A percentile compares a stretch with the other conserved stretches of the same genome.
These are phyloP conservation scores for Melanotaenia trifasciata DNA, from an alignment of 2,797 vertebrate genomes.

Conservation along the genomic window DNA sequence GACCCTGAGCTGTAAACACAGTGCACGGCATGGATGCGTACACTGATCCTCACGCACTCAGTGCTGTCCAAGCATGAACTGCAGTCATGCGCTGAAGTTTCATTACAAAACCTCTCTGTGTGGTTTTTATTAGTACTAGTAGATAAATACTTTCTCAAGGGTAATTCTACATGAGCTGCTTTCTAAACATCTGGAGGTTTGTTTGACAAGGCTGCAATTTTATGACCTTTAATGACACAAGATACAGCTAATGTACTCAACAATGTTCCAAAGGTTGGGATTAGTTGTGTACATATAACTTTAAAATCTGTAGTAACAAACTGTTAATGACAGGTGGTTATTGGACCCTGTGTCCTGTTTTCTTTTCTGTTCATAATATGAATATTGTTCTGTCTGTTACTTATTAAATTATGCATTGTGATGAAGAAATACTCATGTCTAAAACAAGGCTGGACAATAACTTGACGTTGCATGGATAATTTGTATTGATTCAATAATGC, in stretches of 20 bases:
- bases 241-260: background rate
- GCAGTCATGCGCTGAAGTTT: constrained; percentile 17
- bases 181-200: constrained; percentile 2
- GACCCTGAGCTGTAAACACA: constrained; percentile 61
- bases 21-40: constrained; percentile 23
- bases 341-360: too few species aligned
- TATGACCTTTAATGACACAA: background rate
- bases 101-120: background rate
- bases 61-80: constrained; percentile 14
- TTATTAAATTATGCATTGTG: too few species aligned
- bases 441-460: too few species aligned
- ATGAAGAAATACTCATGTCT: too few species aligned
- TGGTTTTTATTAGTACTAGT: constrained; percentile 22
- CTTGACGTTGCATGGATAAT: background rate
- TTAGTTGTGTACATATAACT: background rate
- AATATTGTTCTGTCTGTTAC: too few species aligned
- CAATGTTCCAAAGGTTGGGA: background rate
- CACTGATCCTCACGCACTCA: constrained; percentile 13
- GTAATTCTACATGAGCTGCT: background rate
- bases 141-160: background rate
- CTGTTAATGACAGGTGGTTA: too few species aligned
- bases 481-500: background rate
- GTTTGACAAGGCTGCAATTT: background rate
- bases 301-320: too few species aligned
- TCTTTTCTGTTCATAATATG: too few species aligned